Base-by-base conservation (phyloP, 92 coral and sea anemone species). In the Plumapathes pennacea region DNA sequence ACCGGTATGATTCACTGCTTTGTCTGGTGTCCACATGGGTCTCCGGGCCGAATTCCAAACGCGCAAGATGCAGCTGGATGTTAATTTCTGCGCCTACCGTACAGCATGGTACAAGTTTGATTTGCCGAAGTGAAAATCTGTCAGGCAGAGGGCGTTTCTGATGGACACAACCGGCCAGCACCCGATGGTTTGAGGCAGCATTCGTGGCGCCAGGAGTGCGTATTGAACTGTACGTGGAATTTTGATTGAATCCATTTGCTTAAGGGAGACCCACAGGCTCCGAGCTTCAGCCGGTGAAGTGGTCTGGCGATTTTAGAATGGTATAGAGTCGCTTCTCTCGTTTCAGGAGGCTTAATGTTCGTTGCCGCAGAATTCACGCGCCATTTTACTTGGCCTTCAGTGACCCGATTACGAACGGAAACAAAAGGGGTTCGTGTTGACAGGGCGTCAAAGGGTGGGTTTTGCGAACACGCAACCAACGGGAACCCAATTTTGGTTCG, bases 51-150 rank as follows among this genome's bases (percentile, higher is more conserved):
- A 87, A 85, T 79, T 59, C 85, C 69, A 76, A 61, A 85, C 90
- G 83, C 90, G 96, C 90, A 87, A 87, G 96, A 83, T 87, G 96
- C 78, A 83, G 75, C 74, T 74, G 86, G 74, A 74, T n/a, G n/a
- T n/a, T n/a, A n/a, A n/a, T n/a, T n/a, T n/a, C n/a, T n/a, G n/a
- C n/a, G n/a, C n/a, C n/a, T n/a, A n/a, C n/a, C n/a, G n/a, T n/a
- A n/a, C n/a, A n/a, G n/a, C n/a, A n/a, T n/a, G n/a, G n/a, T n/a
- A n/a, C n/a, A n/a, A n/a, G n/a, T n/a, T n/a, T n/a, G n/a, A n/a
- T n/a, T n/a, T n/a, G n/a, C n/a, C n/a, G n/a, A n/a, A n/a, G n/a
- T n/a, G n/a, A n/a, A n/a, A n/a, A n/a, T n/a, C n/a, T n/a, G n/a
- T n/a, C n/a, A n/a, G n/a, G n/a, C n/a, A n/a, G n/a, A n/a, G n/a